phyloP scores from a whole-genome alignment of 2,888 invertebrate genomes.

The Pollenia griseotomentosa region DNA sequence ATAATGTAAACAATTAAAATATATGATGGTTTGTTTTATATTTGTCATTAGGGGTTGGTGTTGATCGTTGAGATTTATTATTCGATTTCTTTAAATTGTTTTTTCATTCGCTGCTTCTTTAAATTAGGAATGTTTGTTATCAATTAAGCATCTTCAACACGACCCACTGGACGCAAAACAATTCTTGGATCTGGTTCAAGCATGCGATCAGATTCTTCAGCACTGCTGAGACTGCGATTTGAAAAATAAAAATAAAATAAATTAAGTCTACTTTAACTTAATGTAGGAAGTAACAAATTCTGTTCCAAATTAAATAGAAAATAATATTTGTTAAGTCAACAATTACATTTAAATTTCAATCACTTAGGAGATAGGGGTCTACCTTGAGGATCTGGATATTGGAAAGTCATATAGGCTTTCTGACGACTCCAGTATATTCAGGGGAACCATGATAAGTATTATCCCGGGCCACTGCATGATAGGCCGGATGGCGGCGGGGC shows the following conservation, averaged over 20 bases:
- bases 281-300: not conserved
- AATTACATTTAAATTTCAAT: no score
- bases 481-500: no score
- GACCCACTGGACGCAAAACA: slow-evolving; percentile 87
- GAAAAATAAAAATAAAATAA: not conserved
- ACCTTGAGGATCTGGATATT: no score
- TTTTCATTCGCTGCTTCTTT: slow-evolving; percentile 40
- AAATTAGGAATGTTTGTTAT: slow-evolving; percentile 42
- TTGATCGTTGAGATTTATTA: slow-evolving; percentile 66
- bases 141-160: slow-evolving; percentile 85
- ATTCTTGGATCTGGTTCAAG: slow-evolving; percentile 89
- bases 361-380: no score
- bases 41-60: slow-evolving; percentile 61
- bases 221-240: slow-evolving; percentile 86
- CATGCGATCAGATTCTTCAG: slow-evolving; percentile 91
- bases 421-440: no score
- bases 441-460: no score
- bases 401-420: no score
- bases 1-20: slow-evolving; percentile 57
- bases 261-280: not conserved
- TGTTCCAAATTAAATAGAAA: not conserved
- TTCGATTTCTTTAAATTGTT: slow-evolving; percentile 6
- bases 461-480: no score
- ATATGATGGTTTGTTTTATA: slow-evolving; percentile 31
- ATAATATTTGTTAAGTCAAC: not conserved